Base-by-base conservation (phyloP, 2,888 invertebrate genomes). In the Diaprepes abbreviatus region DNA sequence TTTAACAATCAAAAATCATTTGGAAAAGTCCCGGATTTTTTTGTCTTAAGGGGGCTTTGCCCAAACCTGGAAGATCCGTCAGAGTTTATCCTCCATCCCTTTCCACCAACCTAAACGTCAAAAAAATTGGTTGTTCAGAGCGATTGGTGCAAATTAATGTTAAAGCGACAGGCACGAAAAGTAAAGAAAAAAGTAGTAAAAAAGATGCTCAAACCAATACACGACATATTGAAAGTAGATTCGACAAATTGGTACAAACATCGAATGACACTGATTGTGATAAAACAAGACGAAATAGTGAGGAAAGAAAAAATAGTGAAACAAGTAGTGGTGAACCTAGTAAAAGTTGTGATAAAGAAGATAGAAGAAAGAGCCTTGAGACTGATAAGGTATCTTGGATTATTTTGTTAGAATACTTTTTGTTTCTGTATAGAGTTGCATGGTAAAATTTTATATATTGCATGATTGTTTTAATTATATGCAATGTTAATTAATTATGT, bases 51-150 rank as follows among this genome's bases (percentile, higher is more conserved):
- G 71, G 65, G 35, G 55, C 78, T 33, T 73, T 78, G 48, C 80
- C 82, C 12, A 81, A 78, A 72, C 82, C 81, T 3, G 76, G 78
- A 74, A 74, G 72, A 59, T 72, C 69, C 28, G 71, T 77, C 14
- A 54, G 77, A 54, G 72, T 76, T 12, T 66, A 73, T 48, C 71
- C 73, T 14, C 73, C 79, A 33, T 77, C 78, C 54, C 77, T 79
- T 54, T 77, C 79, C 17, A 74, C 79, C 58, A 79, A 78, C 28
- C 79, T 80, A 3, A 74, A 74, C 16, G 45, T 35, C 38, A 68
- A 52, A 55, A 59, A 64, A 36, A 33, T 58, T 35, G 70, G 66
- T 17, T 63, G 71, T 52, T 38, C 64, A n/a, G 71, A 71, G 43
- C 38, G 71, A 36, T 35, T 71, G 33, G 71, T 71, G 16, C 71